Evolutionary conservation across 2,888 invertebrate genomes (phyloP).

Genomic region (Drosophila ezoana): DNA sequence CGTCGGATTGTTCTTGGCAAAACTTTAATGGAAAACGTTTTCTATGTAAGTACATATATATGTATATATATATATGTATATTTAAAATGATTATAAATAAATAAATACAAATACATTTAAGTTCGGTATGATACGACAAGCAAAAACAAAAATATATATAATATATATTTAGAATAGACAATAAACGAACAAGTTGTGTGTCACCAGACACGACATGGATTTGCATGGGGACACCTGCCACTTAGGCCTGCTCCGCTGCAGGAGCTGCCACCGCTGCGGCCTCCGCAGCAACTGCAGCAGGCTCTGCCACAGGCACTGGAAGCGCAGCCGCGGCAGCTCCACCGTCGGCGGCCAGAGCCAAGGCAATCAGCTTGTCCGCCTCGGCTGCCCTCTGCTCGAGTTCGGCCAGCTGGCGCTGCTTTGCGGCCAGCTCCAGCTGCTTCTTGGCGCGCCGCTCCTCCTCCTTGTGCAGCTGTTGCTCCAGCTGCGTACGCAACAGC

Average conservation of each 20-base stretch:
- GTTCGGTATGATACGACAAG: slow-evolving; percentile 49
- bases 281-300: neutral
- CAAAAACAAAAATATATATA: slow-evolving; percentile 9
- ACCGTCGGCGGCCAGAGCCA: slow-evolving; percentile 37
- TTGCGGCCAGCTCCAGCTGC: slow-evolving; percentile 59
- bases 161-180: slow-evolving; percentile 18
- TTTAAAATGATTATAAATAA: slow-evolving; percentile 77
- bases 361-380: slow-evolving; percentile 63
- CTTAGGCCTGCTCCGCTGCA: slow-evolving; percentile 50
- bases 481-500: slow-evolving; percentile 80
- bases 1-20: neutral
- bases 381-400: slow-evolving; percentile 68
- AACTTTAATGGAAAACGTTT: slow-evolving; percentile 1
- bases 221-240: neutral
- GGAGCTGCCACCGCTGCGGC: slow-evolving; percentile 15
- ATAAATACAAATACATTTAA: slow-evolving; percentile 75
- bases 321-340: neutral
- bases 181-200: slow-evolving; percentile 23
- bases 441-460: slow-evolving; percentile 72
- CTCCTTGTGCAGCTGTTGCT: slow-evolving; percentile 67
- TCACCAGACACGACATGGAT: neutral
- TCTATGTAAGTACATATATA: slow-evolving; percentile 34
- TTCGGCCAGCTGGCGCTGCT: slow-evolving; percentile 60
- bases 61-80: slow-evolving; percentile 43
- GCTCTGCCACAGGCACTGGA: neutral